Base-by-base conservation (phyloP, 2,113 vertebrate species). In the Aptenodytes forsteri region DNA sequence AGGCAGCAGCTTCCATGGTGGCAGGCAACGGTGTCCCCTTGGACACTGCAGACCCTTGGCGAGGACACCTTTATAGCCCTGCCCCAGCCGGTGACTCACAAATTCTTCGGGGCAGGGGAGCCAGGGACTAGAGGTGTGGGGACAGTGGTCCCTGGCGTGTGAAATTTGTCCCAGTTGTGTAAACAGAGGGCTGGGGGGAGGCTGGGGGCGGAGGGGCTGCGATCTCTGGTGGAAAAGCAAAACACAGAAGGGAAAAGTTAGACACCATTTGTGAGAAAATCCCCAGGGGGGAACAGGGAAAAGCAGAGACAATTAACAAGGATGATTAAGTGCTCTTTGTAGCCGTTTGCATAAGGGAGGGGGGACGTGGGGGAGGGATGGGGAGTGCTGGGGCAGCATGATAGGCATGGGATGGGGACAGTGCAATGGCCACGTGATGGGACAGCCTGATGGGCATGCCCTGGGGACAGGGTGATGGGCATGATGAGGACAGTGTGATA, bases 211-310 rank as follows among this genome's bases (percentile, higher is more conserved):
- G 97, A 97, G 94, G 91, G 94, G 97, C 79, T 86, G 50, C 72
- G 10, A 95, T 91, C 92, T 96, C 96, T 96, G 94, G 91, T 92
- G 94, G 97, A 98, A 98, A 98, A 97, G 91, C 85, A 98, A 98
- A 99, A 99, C 98, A 99, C 95, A 84, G 89, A 98, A 98, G 98
- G 97, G 98, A 97, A 98, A 99, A 98, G 92, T 98, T 88, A 88
- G 97, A 98, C 99, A 98, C 98, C 98, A 97, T 99, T 98, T 99
- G 98, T 98, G 98, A 97, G 91, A 98, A 98, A 98, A 97, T 61
- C 94, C 94, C 61, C 94, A 93, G 87, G 98, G 72, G 92, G 86
- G 36, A 70, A 69, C 73, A 93, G 89, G 72, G 52, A 94, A 92
- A 81, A 75, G 81, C 73, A 89, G 76, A 93, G 61, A 72, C 76